A percentile compares a stretch with the other conserved stretches of the same genome.
phyloP scores from a whole-genome alignment of 1,140 invertebrate species.

The Delia radicum region DNA sequence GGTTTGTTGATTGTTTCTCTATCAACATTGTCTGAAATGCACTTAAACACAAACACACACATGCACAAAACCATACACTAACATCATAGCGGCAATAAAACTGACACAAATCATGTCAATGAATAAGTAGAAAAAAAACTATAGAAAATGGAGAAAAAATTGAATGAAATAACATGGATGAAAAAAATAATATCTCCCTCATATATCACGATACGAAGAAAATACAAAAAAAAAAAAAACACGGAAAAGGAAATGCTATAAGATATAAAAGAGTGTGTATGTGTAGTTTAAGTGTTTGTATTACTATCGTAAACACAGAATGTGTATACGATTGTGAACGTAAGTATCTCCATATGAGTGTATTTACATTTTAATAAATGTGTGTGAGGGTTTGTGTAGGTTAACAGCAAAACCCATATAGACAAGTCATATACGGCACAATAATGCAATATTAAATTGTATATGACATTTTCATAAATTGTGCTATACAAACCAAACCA shows the following conservation, averaged over 20 bases:
- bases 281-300: too few species aligned
- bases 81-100: neutral
- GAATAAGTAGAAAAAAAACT: neutral
- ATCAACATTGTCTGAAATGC: neutral
- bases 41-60: neutral
- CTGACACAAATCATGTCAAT: slow-evolving; percentile 6
- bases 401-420: too few species aligned
- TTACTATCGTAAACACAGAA: too few species aligned
- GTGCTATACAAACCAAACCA: neutral
- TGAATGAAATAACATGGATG: too few species aligned
- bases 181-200: too few species aligned
- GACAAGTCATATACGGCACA: neutral
- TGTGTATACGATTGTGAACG: too few species aligned
- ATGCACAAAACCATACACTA: neutral
- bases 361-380: neutral
- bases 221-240: too few species aligned
- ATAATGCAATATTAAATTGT: neutral
- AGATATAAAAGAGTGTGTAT: too few species aligned
- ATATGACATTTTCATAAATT: neutral
- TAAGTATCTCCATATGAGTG: neutral
- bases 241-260: too few species aligned
- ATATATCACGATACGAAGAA: too few species aligned
- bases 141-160: too few species aligned
- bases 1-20: neutral
- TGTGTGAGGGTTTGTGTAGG: neutral